Percentiles rank a stretch among this genome's conserved stretches.
Conservation (phyloP, 2,113 vertebrate species). For the Chamaetylas fuelleborni region DNA sequence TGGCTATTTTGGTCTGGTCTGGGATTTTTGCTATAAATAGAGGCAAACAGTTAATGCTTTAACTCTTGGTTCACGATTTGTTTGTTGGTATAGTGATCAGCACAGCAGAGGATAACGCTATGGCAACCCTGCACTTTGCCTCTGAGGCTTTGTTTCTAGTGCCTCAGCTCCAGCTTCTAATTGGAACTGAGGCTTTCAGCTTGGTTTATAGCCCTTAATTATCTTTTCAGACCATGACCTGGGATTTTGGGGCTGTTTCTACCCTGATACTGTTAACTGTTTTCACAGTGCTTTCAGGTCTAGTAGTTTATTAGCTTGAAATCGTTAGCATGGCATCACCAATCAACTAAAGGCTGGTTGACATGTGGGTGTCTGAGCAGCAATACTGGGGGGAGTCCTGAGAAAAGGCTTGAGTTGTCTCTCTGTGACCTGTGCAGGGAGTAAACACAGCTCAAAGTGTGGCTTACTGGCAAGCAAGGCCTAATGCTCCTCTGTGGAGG, state of each 20-base stretch:
- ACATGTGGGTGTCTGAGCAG: neutral
- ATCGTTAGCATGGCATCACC: accelerated
- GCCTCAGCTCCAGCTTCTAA: neutral
- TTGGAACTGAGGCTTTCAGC: neutral
- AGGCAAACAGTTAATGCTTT: neutral
- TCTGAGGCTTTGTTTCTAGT: neutral
- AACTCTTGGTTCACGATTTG: neutral
- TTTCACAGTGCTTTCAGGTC: neutral
- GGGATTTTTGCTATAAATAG: neutral
- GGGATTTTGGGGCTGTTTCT: neutral
- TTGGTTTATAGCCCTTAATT: neutral
- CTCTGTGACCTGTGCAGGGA: neutral
- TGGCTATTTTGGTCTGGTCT: neutral
- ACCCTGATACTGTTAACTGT: neutral
- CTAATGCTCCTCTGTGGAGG: neutral
- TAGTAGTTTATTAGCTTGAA: neutral
- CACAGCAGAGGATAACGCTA: neutral
- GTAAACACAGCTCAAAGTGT: neutral
- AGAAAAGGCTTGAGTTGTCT: neutral
- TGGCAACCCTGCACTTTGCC: neutral
- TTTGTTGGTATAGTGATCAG: neutral
- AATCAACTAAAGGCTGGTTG: neutral
- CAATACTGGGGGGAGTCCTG: accelerated
- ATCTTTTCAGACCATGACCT: neutral
- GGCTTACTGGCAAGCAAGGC: neutral